Percentiles rank a stretch among this genome's conserved stretches.
These are phyloP conservation scores for Zosterops borbonicus DNA, from an alignment of 2,113 vertebrate genomes.

Conservation along the genomic window DNA sequence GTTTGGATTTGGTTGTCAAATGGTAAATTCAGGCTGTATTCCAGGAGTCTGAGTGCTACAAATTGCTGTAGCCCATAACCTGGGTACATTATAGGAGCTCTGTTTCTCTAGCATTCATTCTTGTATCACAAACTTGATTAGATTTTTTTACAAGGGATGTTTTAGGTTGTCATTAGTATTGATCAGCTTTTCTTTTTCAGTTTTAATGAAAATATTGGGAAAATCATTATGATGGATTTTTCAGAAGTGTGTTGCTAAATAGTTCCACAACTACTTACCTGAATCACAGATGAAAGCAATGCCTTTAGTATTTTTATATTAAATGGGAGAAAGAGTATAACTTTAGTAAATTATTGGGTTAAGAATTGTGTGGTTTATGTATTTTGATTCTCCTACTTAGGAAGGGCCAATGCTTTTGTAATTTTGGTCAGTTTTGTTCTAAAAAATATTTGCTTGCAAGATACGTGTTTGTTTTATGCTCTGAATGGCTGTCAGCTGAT, in stretches of 20 bases:
- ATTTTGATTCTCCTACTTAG: background rate
- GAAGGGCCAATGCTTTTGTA: background rate
- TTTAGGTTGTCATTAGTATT: background rate
- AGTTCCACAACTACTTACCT: background rate
- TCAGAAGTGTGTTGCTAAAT: background rate
- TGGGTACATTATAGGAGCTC: background rate
- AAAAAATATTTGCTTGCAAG: background rate
- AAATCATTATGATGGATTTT: background rate
- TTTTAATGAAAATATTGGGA: background rate
- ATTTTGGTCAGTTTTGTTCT: background rate
- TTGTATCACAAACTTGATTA: background rate
- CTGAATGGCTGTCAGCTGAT: background rate
- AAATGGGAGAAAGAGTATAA: background rate
- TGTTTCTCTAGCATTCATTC: background rate
- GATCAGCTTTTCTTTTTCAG: background rate
- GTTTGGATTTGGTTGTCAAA: constrained; percentile 59
- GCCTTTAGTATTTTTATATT: background rate
- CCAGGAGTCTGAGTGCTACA: constrained; percentile 54
- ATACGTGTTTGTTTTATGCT: background rate
- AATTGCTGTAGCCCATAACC: constrained; percentile 3
- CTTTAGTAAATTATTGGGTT: background rate
- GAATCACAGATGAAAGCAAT: background rate
- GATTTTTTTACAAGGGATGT: background rate
- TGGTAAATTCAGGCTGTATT: constrained; percentile 40
- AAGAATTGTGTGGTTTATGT: background rate